Evolutionary conservation across 2,888 invertebrate genomes (phyloP), one percentile per base, ranked within the genome.

Genomic region (Tipula vernalis): DNA sequence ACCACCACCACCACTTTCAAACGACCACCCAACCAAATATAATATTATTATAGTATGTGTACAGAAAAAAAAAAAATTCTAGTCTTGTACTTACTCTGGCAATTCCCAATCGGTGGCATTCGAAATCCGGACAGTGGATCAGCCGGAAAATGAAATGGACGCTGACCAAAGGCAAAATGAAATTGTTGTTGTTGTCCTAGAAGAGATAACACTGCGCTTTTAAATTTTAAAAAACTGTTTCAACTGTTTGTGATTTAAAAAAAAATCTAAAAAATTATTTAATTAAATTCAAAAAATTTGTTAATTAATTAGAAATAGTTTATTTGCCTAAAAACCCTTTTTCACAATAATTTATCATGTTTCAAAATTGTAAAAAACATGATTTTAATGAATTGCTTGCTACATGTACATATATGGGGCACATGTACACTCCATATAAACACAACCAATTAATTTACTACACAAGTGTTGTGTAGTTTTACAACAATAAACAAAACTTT

Each of bases 171-270:
- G 90, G 97, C 97, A 92, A 98, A 97, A 93, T 98, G 97, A 92
- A 98, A 97, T 93, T 97, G 97, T 93, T 98, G 97, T 93, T 98
- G 98, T 92, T 97, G 97, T 93, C 98, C 98, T 98, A 96, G 93
- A 94, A 97, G 95, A 92, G 96, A 96, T 92, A 96, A 94, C 95
- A 96, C 96, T 96, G 94, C 92, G 94, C 90, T 90, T 28, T 71
- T 91, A 89, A 91, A 90, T 91, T 84, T 91, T 90, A 91, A 91
- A 91, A 91, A 90, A 90, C 91, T 91, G 91, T 90, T 89, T 91
- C 91, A n/a, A 28, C 28, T 28, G 3, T 5, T 28, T 28, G 28
- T 71, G 71, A 71, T 28, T 71, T 10, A 28, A 71, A 71, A 71
- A 28, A 10, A 71, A 39, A 39, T n/a, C 3, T 39, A 51, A 15